A percentile compares a stretch with the other conserved stretches of the same genome.
Conservation (phyloP, 2,888 invertebrate species). For the Aleiodes leptofemur region DNA sequence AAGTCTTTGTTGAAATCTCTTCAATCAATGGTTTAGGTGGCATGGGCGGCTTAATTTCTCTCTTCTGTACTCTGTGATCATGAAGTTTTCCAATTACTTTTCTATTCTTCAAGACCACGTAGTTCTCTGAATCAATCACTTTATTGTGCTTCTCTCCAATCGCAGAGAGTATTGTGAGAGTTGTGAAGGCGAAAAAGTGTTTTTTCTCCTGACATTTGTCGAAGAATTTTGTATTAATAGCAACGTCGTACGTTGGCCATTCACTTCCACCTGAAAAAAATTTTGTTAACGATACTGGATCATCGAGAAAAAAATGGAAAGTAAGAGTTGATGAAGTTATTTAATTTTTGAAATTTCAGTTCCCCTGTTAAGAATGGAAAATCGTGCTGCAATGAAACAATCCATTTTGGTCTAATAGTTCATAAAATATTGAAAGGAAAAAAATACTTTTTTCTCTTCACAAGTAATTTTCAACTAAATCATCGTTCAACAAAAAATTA, state of each 20-base stretch:
- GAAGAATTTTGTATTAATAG: conserved; percentile 87
- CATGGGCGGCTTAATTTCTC: conserved; percentile 71
- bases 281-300: background rate
- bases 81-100: conserved; percentile 85
- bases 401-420: background rate
- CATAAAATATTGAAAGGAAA: too few relatives aligned
- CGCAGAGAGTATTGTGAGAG: conserved; percentile 88
- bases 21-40: conserved; percentile 78
- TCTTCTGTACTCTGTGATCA: conserved; percentile 84
- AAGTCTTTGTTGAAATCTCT: conserved; percentile 74
- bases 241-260: conserved; percentile 88
- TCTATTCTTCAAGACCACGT: conserved; percentile 83
- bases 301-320: conserved; percentile 16
- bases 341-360: too few relatives aligned
- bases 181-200: conserved; percentile 86
- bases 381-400: background rate
- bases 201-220: conserved; percentile 83
- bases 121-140: conserved; percentile 81
- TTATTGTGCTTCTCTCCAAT: conserved; percentile 87
- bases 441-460: too few relatives aligned
- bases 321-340: background rate
- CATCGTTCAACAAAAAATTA: too few relatives aligned
- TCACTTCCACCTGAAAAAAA: conserved; percentile 79
- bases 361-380: too few relatives aligned
- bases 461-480: too few relatives aligned